A percentile compares a stretch with the other conserved stretches of the same genome.
Conservation (phyloP, 2,797 vertebrate species). For the Esox masquinongy region DNA sequence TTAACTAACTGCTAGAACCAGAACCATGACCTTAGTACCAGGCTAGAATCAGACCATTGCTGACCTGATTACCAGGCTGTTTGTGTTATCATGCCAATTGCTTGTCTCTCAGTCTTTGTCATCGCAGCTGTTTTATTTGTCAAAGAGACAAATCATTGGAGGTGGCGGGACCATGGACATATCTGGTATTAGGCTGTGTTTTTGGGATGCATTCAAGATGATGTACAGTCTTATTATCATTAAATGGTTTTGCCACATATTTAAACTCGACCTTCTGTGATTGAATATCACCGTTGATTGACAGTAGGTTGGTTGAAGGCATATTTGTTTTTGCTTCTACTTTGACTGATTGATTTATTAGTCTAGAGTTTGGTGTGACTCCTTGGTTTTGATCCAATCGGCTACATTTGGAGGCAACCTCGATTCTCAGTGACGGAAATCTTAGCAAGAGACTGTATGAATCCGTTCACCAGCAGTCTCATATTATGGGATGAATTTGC, state of each 20-base stretch:
- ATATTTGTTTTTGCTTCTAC: too few species aligned
- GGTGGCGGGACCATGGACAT: background rate
- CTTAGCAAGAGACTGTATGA: background rate
- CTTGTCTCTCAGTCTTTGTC: background rate
- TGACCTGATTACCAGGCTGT: too few species aligned
- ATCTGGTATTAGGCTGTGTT: background rate
- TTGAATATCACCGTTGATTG: background rate
- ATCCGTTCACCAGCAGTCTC: background rate
- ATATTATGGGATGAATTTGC: conserved; percentile 10
- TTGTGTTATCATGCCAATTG: background rate
- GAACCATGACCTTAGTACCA: too few species aligned
- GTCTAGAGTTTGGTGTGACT: too few species aligned
- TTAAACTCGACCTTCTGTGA: too few species aligned
- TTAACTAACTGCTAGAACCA: background rate
- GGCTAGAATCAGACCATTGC: too few species aligned
- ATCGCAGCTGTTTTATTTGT: background rate
- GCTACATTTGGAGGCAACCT: background rate
- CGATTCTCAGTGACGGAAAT: background rate
- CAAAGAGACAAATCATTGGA: background rate
- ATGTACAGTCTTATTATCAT: background rate
- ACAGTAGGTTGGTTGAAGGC: background rate
- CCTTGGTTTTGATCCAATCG: too few species aligned
- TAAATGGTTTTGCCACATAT: too few species aligned
- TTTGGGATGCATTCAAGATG: background rate
- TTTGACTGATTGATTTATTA: too few species aligned